Evolutionary conservation across 2,113 vertebrate genomes (phyloP).

Genomic region (Galbula dea): DNA sequence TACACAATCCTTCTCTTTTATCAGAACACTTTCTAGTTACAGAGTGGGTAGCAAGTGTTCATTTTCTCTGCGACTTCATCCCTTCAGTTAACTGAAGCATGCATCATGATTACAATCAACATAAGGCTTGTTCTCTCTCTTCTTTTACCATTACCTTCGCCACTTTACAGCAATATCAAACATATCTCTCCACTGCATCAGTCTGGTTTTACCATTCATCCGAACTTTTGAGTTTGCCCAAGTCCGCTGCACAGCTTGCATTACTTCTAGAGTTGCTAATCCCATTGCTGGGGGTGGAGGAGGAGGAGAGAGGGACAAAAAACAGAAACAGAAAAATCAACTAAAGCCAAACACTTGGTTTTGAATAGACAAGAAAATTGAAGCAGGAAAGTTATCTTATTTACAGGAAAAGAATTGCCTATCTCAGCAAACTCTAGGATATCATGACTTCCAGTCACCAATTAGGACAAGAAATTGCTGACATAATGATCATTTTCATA

Average conservation of each 20-base stretch:
- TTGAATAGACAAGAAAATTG: background rate
- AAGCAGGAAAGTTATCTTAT: background rate
- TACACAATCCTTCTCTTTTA: background rate
- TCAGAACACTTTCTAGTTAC: background rate
- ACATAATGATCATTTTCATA: background rate
- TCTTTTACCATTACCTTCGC: slow-evolving; percentile 83
- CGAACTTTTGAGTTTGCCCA: slow-evolving; percentile 97
- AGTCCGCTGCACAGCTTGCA: slow-evolving; percentile 93
- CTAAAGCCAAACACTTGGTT: background rate
- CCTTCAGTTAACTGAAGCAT: background rate
- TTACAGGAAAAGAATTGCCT: background rate
- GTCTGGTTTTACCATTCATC: slow-evolving; percentile 90
- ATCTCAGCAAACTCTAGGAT: background rate
- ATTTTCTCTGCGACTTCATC: background rate
- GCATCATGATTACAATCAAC: background rate
- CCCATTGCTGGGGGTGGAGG: slow-evolving; percentile 84
- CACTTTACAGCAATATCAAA: slow-evolving; percentile 97
- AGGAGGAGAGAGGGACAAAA: background rate
- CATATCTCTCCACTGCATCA: slow-evolving; percentile 99
- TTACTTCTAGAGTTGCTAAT: slow-evolving; percentile 91
- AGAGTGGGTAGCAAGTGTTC: background rate
- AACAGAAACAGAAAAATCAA: background rate
- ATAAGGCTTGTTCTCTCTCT: background rate
- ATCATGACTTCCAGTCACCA: background rate
- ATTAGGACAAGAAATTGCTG: background rate